Evolutionary conservation across 2,797 vertebrate species (phyloP), one percentile per base, ranked within the genome.

Genomic region (Notolabrus celidotus): DNA sequence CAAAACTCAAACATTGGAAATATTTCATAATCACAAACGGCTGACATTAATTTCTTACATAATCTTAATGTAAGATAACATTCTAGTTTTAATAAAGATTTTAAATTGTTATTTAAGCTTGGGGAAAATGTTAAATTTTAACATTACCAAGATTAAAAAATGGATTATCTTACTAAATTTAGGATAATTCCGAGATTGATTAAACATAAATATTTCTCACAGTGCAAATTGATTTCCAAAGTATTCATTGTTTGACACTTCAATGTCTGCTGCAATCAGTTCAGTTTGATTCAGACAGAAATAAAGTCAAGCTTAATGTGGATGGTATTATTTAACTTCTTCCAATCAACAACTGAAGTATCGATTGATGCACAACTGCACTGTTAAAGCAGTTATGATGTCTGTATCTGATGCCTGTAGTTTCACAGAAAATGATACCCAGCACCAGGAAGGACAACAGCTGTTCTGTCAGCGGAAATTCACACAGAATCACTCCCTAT

Each of bases 381-480:
- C 20, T 14, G 29, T 12, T n/a, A 46, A 59, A 50, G 33, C 22
- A 27, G 36, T 45, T 67, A 55, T 14, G 45, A 58, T 39, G 27
- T 17, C 55, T 53, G 49, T 31, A 55, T 53, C 58, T 71, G 56
- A 81, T 74, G 57, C 54, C 49, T 74, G 34, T 55, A 67, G 62
- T 61, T 85, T 77, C 53, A 79, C 38, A 82, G 87, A 73, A 86
- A 86, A 61, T 71, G 69, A 86, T 64, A 86, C 60, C 38, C 62
- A 43, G 68, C 78, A 67, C 25, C 57, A 76, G 70, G 67, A 86
- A 80, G 41, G 66, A 65, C 61, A 86, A 67, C 73, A 75, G 53
- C 57, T 85, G 56, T 84, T 80, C 63, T 47, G 82, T 89, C 88
- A 89, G 88, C 86, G 10, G 75, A 52, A 79, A 69, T 53, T 78